A percentile compares a stretch with the other conserved stretches of the same genome.
Evolutionary conservation across 2,888 invertebrate genomes (phyloP).

Genomic region (Ischnura elegans): DNA sequence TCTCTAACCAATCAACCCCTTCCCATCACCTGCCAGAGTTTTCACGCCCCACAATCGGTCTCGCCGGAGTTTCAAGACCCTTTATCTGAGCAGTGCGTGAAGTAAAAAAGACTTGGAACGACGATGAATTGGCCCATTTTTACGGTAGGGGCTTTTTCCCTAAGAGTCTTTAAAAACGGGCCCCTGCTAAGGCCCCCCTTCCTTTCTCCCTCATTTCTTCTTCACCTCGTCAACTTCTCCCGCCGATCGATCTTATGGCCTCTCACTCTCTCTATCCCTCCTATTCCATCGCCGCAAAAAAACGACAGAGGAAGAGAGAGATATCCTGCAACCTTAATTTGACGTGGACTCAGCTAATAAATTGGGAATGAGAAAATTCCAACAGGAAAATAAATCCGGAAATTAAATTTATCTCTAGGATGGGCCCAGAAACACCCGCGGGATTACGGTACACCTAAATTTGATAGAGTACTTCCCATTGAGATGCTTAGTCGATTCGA

Average conservation of each 20-base stretch:
- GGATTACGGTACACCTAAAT: too few relatives aligned
- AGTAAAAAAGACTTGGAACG: neutral
- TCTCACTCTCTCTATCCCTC: neutral
- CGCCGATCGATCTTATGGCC: neutral
- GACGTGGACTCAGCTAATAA: neutral
- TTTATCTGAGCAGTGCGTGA: neutral
- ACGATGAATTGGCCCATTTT: neutral
- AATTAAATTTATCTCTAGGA: neutral
- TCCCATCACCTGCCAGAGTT: neutral
- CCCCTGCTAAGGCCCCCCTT: neutral
- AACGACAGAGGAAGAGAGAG: neutral
- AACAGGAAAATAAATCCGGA: neutral
- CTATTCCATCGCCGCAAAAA: too few relatives aligned
- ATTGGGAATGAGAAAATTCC: neutral
- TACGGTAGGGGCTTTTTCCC: neutral
- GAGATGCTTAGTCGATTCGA: too few relatives aligned
- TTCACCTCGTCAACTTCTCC: neutral
- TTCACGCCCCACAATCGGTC: constrained; percentile 30
- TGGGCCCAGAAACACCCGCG: too few relatives aligned
- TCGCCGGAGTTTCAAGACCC: neutral
- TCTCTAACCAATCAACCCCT: neutral
- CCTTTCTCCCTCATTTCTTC: neutral
- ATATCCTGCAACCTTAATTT: neutral
- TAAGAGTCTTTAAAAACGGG: neutral
- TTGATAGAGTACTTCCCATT: too few relatives aligned